A percentile compares a stretch with the other conserved stretches of the same genome.
Evolutionary conservation across 1,140 invertebrate genomes (phyloP).

Genomic region (Dysdera silvatica): DNA sequence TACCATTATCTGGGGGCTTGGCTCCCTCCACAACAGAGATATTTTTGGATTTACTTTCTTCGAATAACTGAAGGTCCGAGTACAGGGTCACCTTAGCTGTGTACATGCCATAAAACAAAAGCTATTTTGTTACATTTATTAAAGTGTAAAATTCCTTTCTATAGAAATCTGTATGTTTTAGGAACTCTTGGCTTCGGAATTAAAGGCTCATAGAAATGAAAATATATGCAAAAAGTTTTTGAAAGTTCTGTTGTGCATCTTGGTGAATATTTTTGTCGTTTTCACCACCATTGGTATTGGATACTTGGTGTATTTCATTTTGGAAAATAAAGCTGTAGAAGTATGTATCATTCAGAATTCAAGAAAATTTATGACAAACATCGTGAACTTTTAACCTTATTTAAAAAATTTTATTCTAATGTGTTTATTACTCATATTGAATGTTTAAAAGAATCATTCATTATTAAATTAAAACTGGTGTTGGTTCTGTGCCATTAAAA

Average conservation of each 20-base stretch:
- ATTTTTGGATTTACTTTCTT: no score
- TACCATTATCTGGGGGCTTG: no score
- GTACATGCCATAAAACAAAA: no score
- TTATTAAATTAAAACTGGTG: no score
- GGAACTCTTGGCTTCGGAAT: slow-evolving; percentile 10
- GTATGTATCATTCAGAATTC: neutral
- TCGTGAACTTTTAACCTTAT: no score
- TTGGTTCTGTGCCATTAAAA: no score
- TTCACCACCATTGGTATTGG: slow-evolving; percentile 5
- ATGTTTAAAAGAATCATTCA: no score
- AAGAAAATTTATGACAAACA: neutral
- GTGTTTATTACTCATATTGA: no score
- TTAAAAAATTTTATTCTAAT: no score
- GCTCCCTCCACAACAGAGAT: no score
- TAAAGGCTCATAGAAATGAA: neutral
- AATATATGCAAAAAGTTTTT: neutral
- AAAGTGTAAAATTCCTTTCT: neutral
- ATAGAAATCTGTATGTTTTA: neutral
- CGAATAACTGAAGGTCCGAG: no score
- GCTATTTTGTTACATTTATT: neutral
- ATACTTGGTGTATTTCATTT: slow-evolving; percentile 11
- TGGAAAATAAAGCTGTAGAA: slow-evolving; percentile 9
- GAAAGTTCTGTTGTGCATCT: neutral
- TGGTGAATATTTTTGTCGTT: neutral
- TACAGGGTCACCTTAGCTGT: no score